Conservation (phyloP, 2,113 vertebrate species). For the Carassius carassius region DNA sequence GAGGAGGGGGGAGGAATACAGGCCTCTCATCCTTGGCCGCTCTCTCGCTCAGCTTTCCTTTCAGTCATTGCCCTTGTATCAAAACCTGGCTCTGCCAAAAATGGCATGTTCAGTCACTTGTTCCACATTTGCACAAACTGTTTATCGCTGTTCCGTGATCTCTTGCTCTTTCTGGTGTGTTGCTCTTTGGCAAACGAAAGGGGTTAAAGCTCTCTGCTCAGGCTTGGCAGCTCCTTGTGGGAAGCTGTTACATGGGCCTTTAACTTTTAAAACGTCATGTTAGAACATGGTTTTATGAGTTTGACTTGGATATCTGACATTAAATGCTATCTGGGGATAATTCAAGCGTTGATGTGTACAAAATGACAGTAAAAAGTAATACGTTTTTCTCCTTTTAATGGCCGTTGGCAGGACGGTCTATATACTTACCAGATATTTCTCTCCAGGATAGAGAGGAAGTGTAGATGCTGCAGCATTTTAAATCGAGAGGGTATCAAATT, state of each 20-base stretch:
- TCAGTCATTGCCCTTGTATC: slow-evolving; percentile 25
- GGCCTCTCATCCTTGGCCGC: neutral
- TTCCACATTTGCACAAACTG: neutral
- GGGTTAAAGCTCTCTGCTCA: slow-evolving; percentile 12
- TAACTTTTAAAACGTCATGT: slow-evolving; percentile 52
- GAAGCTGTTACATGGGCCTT: slow-evolving; percentile 42
- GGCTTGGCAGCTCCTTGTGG: slow-evolving; percentile 41
- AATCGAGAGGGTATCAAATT: neutral
- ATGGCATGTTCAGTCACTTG: slow-evolving; percentile 21
- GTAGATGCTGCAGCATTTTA: neutral
- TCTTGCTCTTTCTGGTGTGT: slow-evolving; percentile 11
- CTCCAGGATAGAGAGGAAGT: neutral
- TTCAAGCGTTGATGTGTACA: slow-evolving; percentile 26
- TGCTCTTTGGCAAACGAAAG: slow-evolving; percentile 25
- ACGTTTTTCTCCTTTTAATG: neutral
- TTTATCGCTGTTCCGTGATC: slow-evolving; percentile 14
- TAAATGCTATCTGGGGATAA: slow-evolving; percentile 41
- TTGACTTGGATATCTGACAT: slow-evolving; percentile 46
- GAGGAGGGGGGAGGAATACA: neutral
- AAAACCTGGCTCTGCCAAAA: slow-evolving; percentile 26
- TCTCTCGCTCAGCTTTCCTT: neutral
- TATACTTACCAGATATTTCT: neutral
- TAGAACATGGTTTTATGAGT: slow-evolving; percentile 41
- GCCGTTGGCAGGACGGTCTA: neutral
- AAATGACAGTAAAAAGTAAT: slow-evolving; percentile 43